phyloP scores from a whole-genome alignment of 1,140 invertebrate species.

The Trichonephila clavipes region DNA sequence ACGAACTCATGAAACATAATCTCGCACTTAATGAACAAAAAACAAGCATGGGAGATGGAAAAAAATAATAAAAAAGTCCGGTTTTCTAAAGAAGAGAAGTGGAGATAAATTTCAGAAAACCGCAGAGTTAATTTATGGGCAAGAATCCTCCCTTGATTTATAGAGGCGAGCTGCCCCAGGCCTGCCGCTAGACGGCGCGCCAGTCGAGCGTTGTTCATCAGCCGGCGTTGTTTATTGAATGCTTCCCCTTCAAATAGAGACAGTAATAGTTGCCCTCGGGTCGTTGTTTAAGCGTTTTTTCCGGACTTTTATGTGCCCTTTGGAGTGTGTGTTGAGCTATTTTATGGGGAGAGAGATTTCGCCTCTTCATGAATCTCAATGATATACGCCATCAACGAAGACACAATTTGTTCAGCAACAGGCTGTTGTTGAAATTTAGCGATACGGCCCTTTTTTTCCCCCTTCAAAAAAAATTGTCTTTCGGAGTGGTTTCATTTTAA shows the following conservation, averaged over 20 bases:
- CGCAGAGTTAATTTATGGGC: constrained; percentile 71
- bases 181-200: constrained; percentile 60
- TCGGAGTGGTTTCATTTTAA: too few species aligned
- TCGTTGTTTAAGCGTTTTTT: constrained; percentile 71
- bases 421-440: constrained; percentile 8
- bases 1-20: constrained; percentile 25
- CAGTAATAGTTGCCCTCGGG: constrained; percentile 71
- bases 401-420: constrained; percentile 47
- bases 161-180: constrained; percentile 21
- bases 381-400: constrained; percentile 40
- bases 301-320: constrained; percentile 71
- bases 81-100: not conserved
- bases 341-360: constrained; percentile 35
- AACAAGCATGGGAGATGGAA: not conserved
- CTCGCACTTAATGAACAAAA: constrained; percentile 42
- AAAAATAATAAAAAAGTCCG: not conserved
- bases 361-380: constrained; percentile 52
- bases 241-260: constrained; percentile 73
- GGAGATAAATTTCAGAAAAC: constrained; percentile 73
- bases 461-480: not conserved
- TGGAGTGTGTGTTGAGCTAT: constrained; percentile 53
- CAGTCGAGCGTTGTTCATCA: constrained; percentile 61
- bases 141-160: constrained; percentile 69
- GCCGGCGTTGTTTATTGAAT: constrained; percentile 68
- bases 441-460: not conserved